Base-by-base conservation (phyloP, 2,113 vertebrate genomes). In the Copsychus sechellarum region DNA sequence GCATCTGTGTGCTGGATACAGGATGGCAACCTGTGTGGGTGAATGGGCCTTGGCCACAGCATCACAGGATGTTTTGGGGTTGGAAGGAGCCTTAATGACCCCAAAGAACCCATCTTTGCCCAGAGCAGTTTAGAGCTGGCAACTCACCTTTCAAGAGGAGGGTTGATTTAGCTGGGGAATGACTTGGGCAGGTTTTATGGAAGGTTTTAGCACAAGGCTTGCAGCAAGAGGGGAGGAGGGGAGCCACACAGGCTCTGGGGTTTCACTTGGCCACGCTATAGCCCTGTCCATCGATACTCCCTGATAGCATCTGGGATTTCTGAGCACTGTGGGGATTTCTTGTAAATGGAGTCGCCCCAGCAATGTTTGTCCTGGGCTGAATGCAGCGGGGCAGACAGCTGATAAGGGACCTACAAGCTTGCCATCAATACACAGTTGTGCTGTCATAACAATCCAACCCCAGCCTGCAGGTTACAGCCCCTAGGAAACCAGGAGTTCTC, bases 251-350 rank as follows among this genome's bases (percentile, higher is more conserved):
- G 92, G 72, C 77, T 94, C n/a, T 97, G 91, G 64, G 88, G 74
- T 97, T 97, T 97, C 97, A 31, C 24, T 12, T 28, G 14, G 72
- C 88, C 87, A 91, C 5, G 3, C 88, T 96, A 97, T 86, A 97
- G 85, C 81, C 60, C 91, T 71, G 94, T 86, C 95, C 86, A 56
- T 45, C 50, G 24, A 79, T 64, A 43, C 34, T 65, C 65, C 47
- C 43, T 53, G 97, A 97, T 97, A 95, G 72, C 93, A 96, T 97
- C 97, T 96, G 88, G 92, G 92, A 70, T 94, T 96, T 94, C 86
- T 51, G 82, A 67, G 80, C 38, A 4, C 84, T 33, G 12, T 82
- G 36, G 95, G 85, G 96, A 86, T 69, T 87, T 12, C 57, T 29
- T 51, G 83, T 90, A 78, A 95, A 85, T 60, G 62, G 56, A 95